Conservation (phyloP, 2,888 invertebrate genomes). For the Hirtodrosophila histrioides region DNA sequence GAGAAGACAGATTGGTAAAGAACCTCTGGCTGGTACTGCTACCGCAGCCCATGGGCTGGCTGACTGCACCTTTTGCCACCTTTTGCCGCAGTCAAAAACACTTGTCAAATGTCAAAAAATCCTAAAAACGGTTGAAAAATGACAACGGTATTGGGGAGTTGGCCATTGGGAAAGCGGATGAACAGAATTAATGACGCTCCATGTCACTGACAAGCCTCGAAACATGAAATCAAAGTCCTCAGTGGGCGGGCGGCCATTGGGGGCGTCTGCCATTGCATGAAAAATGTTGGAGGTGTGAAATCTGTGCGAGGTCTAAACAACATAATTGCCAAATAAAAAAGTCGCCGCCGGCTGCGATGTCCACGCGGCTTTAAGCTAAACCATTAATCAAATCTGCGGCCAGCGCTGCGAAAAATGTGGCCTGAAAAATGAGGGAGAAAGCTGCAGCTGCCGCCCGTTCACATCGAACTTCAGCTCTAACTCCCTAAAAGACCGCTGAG, state of each 20-base stretch:
- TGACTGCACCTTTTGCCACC: conserved; percentile 62
- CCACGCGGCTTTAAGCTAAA: conserved; percentile 49
- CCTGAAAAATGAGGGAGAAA: conserved; percentile 28
- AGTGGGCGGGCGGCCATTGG: conserved; percentile 7
- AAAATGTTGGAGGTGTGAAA: conserved; percentile 79
- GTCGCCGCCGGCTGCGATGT: conserved; percentile 51
- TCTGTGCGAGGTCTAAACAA: conserved; percentile 71
- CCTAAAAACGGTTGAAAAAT: conserved; percentile 71
- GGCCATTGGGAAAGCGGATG: conserved; percentile 13
- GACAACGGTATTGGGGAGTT: conserved; percentile 49
- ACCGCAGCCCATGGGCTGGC: conserved; percentile 10
- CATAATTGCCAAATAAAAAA: conserved; percentile 82
- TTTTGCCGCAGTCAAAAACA: conserved; percentile 65
- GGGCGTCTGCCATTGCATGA: conserved; percentile 48
- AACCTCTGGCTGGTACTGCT: conserved; percentile 7
- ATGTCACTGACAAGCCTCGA: conserved; percentile 81
- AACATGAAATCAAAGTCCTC: conserved; percentile 77
- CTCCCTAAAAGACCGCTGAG: conserved; percentile 23
- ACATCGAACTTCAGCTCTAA: conserved; percentile 5
- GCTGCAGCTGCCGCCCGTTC: conserved; percentile 32
- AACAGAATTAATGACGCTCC: conserved; percentile 80
- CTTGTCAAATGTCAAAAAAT: conserved; percentile 76
- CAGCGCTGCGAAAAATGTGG: conserved; percentile 33
- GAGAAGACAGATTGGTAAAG: conserved; percentile 42
- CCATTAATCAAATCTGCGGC: conserved; percentile 74